Conservation (phyloP, 2,888 invertebrate species). For the Athalia cordata region DNA sequence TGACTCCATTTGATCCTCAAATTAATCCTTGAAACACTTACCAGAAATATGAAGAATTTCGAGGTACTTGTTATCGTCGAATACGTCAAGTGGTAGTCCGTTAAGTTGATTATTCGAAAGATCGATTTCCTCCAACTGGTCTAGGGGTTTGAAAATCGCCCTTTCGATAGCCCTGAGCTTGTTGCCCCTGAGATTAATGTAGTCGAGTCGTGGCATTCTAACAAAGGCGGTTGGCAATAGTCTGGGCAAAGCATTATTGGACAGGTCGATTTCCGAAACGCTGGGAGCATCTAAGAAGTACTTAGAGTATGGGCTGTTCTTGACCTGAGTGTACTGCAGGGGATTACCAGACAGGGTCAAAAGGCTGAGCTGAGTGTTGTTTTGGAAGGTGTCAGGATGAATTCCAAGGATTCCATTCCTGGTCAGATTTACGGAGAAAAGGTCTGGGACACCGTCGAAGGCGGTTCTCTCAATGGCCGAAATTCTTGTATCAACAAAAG, state of each 20-base stretch:
- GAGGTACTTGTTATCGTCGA: slow-evolving; percentile 80
- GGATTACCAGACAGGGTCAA: slow-evolving; percentile 82
- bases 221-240: slow-evolving; percentile 80
- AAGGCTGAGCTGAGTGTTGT: slow-evolving; percentile 80
- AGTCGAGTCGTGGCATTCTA: slow-evolving; percentile 80
- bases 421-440: slow-evolving; percentile 82
- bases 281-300: slow-evolving; percentile 79
- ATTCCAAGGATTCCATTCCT: slow-evolving; percentile 81
- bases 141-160: slow-evolving; percentile 78
- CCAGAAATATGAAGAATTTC: slow-evolving; percentile 76
- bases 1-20: neutral
- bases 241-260: slow-evolving; percentile 81
- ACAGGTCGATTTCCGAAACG: slow-evolving; percentile 83
- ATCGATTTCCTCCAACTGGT: slow-evolving; percentile 83
- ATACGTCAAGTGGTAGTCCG: slow-evolving; percentile 79
- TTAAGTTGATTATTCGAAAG: slow-evolving; percentile 82
- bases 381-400: slow-evolving; percentile 82
- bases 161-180: slow-evolving; percentile 78
- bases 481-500: slow-evolving; percentile 83
- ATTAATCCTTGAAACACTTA: slow-evolving; percentile 48
- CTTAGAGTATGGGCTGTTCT: slow-evolving; percentile 57
- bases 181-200: slow-evolving; percentile 82
- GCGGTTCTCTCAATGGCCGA: slow-evolving; percentile 80
- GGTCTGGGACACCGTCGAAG: slow-evolving; percentile 80
- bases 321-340: slow-evolving; percentile 74